Evolutionary conservation across 2,113 vertebrate species (phyloP).

Genomic region (Panthera leo): DNA sequence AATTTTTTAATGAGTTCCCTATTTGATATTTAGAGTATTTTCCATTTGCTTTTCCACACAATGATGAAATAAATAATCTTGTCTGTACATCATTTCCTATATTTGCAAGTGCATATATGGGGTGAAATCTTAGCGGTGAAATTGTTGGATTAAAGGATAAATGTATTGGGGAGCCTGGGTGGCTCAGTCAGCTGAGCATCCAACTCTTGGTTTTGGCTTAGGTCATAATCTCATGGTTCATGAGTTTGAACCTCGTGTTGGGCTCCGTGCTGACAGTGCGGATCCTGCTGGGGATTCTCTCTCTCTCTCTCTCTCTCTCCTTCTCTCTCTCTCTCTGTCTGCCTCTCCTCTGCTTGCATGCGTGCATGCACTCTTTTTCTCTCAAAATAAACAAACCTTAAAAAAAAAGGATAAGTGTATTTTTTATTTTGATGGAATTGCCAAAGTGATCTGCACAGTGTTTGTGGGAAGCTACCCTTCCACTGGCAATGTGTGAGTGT

Average conservation of each 20-base stretch:
- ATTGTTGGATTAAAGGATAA: not conserved
- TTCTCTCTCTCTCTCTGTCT: too few relatives aligned
- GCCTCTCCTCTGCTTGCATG: too few relatives aligned
- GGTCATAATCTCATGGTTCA: too few relatives aligned
- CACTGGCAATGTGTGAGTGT: not conserved
- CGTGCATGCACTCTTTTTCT: too few relatives aligned
- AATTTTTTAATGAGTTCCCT: not conserved
- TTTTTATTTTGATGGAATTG: slow-evolving; percentile 23
- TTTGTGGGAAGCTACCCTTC: not conserved
- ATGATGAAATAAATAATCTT: not conserved
- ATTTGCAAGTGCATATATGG: not conserved
- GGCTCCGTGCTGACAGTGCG: too few relatives aligned
- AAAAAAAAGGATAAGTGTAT: not conserved
- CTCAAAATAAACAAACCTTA: too few relatives aligned
- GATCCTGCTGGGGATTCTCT: too few relatives aligned
- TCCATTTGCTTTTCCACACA: not conserved
- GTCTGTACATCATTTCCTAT: not conserved
- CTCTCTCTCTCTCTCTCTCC: too few relatives aligned
- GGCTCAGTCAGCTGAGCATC: too few relatives aligned
- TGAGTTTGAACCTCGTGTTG: too few relatives aligned
- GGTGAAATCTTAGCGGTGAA: not conserved
- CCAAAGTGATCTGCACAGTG: not conserved
- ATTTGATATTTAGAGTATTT: not conserved
- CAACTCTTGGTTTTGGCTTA: too few relatives aligned
- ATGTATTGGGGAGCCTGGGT: not conserved